Conservation (phyloP, 2,888 invertebrate species). For the Mythimna ferrago region DNA sequence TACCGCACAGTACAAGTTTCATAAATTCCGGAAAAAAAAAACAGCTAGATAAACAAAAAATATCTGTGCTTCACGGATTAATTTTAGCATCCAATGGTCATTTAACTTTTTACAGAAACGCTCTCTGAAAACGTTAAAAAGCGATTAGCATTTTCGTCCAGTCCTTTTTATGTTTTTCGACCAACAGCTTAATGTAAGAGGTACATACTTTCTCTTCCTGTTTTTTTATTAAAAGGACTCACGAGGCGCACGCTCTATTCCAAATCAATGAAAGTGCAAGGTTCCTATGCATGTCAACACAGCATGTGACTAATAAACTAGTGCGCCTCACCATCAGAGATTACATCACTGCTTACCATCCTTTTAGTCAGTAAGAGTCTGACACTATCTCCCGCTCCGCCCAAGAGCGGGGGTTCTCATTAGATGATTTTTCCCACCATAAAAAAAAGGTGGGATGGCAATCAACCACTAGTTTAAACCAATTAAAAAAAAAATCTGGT, state of each 20-base stretch:
- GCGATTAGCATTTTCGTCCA: constrained; percentile 42
- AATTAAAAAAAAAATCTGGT: too few relatives aligned
- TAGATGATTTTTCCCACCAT: too few relatives aligned
- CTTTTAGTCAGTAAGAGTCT: too few relatives aligned
- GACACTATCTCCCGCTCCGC: too few relatives aligned
- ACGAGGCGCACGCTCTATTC: neutral
- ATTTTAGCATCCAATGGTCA: constrained; percentile 28
- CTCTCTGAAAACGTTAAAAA: constrained; percentile 42
- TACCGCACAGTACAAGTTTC: too few relatives aligned
- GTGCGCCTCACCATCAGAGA: too few relatives aligned
- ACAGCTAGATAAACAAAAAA: neutral
- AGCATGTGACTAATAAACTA: too few relatives aligned
- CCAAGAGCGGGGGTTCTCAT: too few relatives aligned
- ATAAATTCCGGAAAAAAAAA: neutral
- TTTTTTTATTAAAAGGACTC: neutral
- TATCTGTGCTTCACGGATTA: constrained; percentile 5
- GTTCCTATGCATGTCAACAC: neutral
- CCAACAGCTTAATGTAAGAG: constrained; percentile 22
- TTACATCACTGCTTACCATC: too few relatives aligned
- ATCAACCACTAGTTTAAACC: too few relatives aligned
- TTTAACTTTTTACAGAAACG: constrained; percentile 24
- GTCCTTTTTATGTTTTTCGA: constrained; percentile 18
- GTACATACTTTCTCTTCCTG: neutral
- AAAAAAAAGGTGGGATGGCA: too few relatives aligned
- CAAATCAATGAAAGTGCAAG: neutral